These are phyloP conservation scores for Glomeris maerens DNA, from an alignment of 1,140 invertebrate species.

Conservation along the genomic window DNA sequence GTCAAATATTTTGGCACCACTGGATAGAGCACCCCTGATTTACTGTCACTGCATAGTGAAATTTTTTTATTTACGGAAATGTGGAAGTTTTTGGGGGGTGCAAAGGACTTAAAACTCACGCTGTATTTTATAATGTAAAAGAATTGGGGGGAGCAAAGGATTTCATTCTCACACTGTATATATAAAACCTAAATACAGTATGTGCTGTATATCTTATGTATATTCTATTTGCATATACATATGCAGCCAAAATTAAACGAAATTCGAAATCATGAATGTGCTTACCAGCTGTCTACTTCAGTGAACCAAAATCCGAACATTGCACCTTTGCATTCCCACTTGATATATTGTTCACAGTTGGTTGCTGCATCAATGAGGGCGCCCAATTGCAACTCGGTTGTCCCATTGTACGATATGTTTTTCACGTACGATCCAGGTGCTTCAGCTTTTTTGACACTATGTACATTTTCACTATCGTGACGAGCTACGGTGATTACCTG, in stretches of 20 bases:
- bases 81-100: too few species aligned
- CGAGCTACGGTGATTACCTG: conserved; percentile 19
- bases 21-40: too few species aligned
- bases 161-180: too few species aligned
- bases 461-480: conserved; percentile 18
- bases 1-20: too few species aligned
- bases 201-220: too few species aligned
- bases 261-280: conserved; percentile 3
- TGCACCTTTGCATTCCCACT: conserved; percentile 21
- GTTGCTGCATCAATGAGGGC: conserved; percentile 19
- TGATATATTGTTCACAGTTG: conserved; percentile 22
- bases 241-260: too few species aligned
- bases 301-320: conserved; percentile 22
- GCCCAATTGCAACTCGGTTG: conserved; percentile 12
- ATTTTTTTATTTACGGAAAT: too few species aligned
- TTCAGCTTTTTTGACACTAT: conserved; percentile 17
- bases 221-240: too few species aligned
- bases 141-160: too few species aligned
- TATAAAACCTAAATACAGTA: neutral
- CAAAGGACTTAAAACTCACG: too few species aligned
- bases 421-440: conserved; percentile 17
- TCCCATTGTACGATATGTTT: conserved; percentile 17
- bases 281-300: neutral
- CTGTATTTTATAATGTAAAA: neutral
- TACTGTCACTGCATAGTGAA: too few species aligned